Conservation (phyloP, 1,140 invertebrate species). For the Calycopis cecrops region DNA sequence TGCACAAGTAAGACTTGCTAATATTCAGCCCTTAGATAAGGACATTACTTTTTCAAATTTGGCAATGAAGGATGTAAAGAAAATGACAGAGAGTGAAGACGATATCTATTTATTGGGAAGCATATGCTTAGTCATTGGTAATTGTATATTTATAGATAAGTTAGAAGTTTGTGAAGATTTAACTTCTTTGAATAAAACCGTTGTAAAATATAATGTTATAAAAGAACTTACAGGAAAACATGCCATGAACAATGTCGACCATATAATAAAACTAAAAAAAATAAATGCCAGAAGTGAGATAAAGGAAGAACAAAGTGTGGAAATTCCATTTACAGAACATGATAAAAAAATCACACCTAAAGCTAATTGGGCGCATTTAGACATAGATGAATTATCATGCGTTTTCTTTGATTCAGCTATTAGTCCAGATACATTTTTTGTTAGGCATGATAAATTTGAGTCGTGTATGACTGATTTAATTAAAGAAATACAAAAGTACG, state of each 20-base stretch:
- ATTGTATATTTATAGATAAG: conserved; percentile 54
- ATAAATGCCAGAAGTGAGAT: conserved; percentile 30
- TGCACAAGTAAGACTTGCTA: conserved; percentile 48
- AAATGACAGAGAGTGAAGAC: conserved; percentile 40
- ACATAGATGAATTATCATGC: conserved; percentile 34
- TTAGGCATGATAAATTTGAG: conserved; percentile 51
- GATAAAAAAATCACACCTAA: conserved; percentile 26
- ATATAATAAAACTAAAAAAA: conserved; percentile 39
- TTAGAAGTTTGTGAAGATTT: conserved; percentile 56
- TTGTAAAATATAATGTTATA: conserved; percentile 50
- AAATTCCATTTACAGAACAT: conserved; percentile 11
- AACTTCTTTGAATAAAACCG: conserved; percentile 40
- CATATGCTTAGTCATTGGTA: conserved; percentile 48
- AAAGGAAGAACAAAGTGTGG: conserved; percentile 14
- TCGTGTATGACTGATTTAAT: conserved; percentile 41
- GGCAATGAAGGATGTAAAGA: conserved; percentile 39
- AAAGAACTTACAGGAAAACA: conserved; percentile 44
- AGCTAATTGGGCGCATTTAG: conserved; percentile 59
- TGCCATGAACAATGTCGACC: conserved; percentile 40
- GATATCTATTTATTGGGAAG: conserved; percentile 48
- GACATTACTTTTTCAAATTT: conserved; percentile 54
- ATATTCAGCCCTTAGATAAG: conserved; percentile 56
- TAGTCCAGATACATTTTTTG: conserved; percentile 46
- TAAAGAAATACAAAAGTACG: conserved; percentile 54
- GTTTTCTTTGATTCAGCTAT: conserved; percentile 50